Percentiles rank a stretch among this genome's conserved stretches.
These are phyloP conservation scores for Vesta saturnalis DNA, from an alignment of 2,888 invertebrate species.

Conservation along the genomic window DNA sequence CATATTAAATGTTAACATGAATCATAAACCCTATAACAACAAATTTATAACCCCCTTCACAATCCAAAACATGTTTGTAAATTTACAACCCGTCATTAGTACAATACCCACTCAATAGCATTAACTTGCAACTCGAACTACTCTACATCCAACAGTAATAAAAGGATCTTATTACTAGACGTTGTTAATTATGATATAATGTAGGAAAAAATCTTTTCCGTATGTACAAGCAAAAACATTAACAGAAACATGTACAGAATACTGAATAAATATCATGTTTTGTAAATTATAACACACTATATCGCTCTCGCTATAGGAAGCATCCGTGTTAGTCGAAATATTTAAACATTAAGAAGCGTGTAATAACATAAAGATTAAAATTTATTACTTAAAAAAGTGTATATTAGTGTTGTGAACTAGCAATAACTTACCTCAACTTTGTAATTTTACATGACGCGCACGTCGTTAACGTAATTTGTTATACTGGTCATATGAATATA, in stretches of 20 bases:
- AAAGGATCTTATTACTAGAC: constrained; percentile 1
- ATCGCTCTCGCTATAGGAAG: background rate
- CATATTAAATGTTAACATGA: constrained; percentile 33
- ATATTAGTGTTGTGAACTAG: background rate
- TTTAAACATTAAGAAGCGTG: background rate
- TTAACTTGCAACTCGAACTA: constrained; percentile 26
- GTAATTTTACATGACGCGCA: too few relatives aligned
- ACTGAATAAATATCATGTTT: background rate
- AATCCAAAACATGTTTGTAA: constrained; percentile 25
- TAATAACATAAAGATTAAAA: background rate
- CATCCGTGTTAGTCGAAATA: background rate
- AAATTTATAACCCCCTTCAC: constrained; percentile 29
- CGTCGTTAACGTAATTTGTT: too few relatives aligned
- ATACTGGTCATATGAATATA: too few relatives aligned
- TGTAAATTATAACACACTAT: constrained; percentile 1
- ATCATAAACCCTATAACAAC: constrained; percentile 29
- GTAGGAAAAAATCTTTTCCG: background rate
- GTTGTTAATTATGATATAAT: constrained; percentile 14
- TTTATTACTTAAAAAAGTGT: background rate
- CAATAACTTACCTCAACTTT: too few relatives aligned
- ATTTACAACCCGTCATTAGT: constrained; percentile 30
- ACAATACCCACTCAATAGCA: too few relatives aligned
- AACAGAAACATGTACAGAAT: background rate
- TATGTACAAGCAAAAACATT: too few relatives aligned
- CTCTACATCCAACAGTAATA: constrained; percentile 18